Evolutionary conservation across 2,113 vertebrate species (phyloP).

Genomic region (Oncorhynchus gorbuscha): DNA sequence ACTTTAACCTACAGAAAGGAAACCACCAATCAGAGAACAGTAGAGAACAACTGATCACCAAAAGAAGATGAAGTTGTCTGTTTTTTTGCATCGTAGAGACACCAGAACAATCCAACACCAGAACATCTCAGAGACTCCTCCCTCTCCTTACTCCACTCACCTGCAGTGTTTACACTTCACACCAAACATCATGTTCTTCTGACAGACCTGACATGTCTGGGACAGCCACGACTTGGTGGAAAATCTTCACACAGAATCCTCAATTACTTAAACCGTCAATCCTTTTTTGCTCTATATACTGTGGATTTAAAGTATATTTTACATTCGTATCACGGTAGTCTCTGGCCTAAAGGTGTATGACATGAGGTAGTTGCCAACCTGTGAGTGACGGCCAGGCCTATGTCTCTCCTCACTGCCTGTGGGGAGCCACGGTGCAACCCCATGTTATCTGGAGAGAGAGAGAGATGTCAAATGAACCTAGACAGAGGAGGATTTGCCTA

Average conservation of each 20-base stretch:
- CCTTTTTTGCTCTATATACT: neutral
- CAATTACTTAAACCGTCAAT: neutral
- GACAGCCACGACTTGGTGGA: constrained; percentile 98
- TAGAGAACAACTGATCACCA: neutral
- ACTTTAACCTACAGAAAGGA: constrained; percentile 86
- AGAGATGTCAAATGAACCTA: constrained; percentile 24
- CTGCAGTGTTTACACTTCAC: constrained; percentile 99
- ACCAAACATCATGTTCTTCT: constrained; percentile 99
- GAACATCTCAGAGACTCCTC: neutral
- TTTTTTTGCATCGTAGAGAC: constrained; percentile 17
- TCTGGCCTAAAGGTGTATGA: neutral
- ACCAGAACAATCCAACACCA: neutral
- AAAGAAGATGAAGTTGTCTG: neutral
- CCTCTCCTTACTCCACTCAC: constrained; percentile 68
- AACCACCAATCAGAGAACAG: constrained; percentile 14
- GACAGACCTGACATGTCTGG: constrained; percentile 97
- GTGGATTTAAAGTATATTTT: neutral
- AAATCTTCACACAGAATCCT: constrained; percentile 77
- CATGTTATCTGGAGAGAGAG: constrained; percentile 66
- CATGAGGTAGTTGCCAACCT: constrained; percentile 71
- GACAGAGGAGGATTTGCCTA: neutral
- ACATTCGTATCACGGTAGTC: neutral
- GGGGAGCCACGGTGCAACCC: constrained; percentile 87
- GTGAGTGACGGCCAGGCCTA: constrained; percentile 92
- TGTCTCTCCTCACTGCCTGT: constrained; percentile 90